These are phyloP conservation scores for Thymelicus sylvestris DNA, from an alignment of 2,888 invertebrate species.

Conservation along the genomic window DNA sequence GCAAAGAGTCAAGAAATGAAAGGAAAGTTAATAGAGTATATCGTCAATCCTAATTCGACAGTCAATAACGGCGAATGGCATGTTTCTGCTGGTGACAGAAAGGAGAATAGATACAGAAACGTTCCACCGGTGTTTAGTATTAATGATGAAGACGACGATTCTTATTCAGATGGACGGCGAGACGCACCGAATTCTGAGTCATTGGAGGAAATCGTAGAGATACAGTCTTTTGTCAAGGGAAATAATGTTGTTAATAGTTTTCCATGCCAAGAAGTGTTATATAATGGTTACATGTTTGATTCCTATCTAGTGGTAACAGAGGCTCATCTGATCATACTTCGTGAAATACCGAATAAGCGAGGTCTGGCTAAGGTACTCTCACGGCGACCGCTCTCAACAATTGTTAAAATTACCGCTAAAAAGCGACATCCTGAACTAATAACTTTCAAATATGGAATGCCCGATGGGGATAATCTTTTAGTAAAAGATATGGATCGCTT, in stretches of 20 bases:
- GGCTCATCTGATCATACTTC: slow-evolving; percentile 93
- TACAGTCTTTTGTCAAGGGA: slow-evolving; percentile 92
- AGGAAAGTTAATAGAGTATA: slow-evolving; percentile 96
- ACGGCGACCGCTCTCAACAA: slow-evolving; percentile 93
- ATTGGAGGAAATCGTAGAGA: slow-evolving; percentile 90
- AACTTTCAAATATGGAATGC: slow-evolving; percentile 97
- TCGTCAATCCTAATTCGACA: slow-evolving; percentile 92
- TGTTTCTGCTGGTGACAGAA: slow-evolving; percentile 92
- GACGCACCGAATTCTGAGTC: slow-evolving; percentile 85
- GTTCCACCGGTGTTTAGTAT: slow-evolving; percentile 97
- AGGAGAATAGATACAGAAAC: slow-evolving; percentile 95
- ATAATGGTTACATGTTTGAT: slow-evolving; percentile 94
- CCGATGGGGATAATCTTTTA: slow-evolving; percentile 90
- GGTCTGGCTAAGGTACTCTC: slow-evolving; percentile 94
- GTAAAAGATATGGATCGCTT: slow-evolving; percentile 96
- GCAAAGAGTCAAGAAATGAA: slow-evolving; percentile 96
- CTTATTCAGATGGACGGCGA: slow-evolving; percentile 62
- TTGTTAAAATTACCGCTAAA: slow-evolving; percentile 98
- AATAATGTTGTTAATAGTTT: slow-evolving; percentile 94
- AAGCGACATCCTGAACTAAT: slow-evolving; percentile 97
- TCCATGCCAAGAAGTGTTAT: slow-evolving; percentile 96
- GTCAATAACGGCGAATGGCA: slow-evolving; percentile 88
- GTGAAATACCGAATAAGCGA: slow-evolving; percentile 90
- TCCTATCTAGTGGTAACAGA: slow-evolving; percentile 94
- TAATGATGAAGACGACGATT: slow-evolving; percentile 90